Percentiles rank a stretch among this genome's conserved stretches.
These are phyloP conservation scores for Alcedo atthis DNA, from an alignment of 2,797 vertebrate species.

Conservation along the genomic window DNA sequence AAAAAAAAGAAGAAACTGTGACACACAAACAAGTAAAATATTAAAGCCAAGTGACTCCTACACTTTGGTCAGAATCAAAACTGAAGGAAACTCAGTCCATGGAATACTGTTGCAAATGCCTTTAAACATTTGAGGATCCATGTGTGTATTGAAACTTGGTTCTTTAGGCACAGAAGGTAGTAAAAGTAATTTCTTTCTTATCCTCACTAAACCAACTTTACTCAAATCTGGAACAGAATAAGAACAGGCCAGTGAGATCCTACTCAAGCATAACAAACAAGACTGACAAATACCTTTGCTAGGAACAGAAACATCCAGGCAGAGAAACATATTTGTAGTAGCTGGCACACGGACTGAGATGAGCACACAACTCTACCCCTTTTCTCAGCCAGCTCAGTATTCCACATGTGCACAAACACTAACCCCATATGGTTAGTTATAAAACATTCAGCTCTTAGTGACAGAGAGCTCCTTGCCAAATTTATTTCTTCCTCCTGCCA, in stretches of 20 bases:
- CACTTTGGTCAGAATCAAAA: not conserved
- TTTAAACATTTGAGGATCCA: not conserved
- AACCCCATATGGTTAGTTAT: not conserved
- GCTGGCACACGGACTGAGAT: fast-evolving
- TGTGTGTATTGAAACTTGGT: not conserved
- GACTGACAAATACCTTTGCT: not conserved
- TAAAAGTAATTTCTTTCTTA: not conserved
- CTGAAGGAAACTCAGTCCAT: not conserved
- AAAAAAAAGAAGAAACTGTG: too few species aligned
- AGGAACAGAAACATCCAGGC: not conserved
- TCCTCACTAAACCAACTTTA: not conserved
- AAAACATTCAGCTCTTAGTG: not conserved
- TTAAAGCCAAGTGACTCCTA: not conserved
- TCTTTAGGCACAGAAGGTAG: not conserved
- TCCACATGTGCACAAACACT: not conserved
- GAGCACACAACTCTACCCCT: not conserved
- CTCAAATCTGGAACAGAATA: not conserved
- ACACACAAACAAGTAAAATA: not conserved
- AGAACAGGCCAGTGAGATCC: not conserved
- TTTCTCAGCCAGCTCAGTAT: not conserved
- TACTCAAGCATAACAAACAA: not conserved
- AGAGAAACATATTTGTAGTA: not conserved
- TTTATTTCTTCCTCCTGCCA: not conserved
- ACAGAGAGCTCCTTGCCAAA: not conserved
- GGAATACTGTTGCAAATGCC: not conserved